Base-by-base conservation (phyloP, 92 coral and sea anemone genomes). In the Porites lobata region DNA sequence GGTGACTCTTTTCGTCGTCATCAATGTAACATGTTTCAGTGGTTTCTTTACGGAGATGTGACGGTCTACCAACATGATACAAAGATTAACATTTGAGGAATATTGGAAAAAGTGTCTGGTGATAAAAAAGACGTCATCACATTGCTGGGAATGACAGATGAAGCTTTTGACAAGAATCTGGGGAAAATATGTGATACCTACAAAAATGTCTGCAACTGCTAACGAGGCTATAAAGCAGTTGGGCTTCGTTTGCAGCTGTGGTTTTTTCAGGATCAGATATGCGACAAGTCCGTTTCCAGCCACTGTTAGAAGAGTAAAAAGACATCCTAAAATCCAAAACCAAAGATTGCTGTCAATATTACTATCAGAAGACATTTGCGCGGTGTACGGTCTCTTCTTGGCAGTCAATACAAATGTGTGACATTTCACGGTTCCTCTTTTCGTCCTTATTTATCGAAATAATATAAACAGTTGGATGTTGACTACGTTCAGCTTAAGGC, bases 11-110 rank as follows among this genome's bases (percentile, higher is more conserved):
- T 47, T 32, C 1, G 18, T 22, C 26, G 59, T 81, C 43, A 54
- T 69, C 2, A 81, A 17, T 17, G 50, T 54, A 21, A 68, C 8
- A 76, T 81, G 69, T 56, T 29, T n/a, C 14, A 81, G 32, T 0
- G 85, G 85, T 17, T 68, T 81, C 11, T 29, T 75, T 22, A 81
- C 29, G 9, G 85, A 63, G 12, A 81, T 52, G 50, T 81, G 69
- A 14, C 76, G 76, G 21, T 80, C 75, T 32, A 50, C 2, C 20
- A 80, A 58, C 21, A 80, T n/a, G 18, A 22, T 22, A 8, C 85
- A 81, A 53, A 81, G 58, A 65, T 53, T 81, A 7, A 21, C 56
- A 50, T 68, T 22, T 2, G 85, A 68, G 9, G 67, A 13, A 15
- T 81, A 29, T 11, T 9, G 4, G 67, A 81, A 56, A 5, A 51